phyloP scores from a whole-genome alignment of 2,888 invertebrate genomes.

The Pammene aurita region DNA sequence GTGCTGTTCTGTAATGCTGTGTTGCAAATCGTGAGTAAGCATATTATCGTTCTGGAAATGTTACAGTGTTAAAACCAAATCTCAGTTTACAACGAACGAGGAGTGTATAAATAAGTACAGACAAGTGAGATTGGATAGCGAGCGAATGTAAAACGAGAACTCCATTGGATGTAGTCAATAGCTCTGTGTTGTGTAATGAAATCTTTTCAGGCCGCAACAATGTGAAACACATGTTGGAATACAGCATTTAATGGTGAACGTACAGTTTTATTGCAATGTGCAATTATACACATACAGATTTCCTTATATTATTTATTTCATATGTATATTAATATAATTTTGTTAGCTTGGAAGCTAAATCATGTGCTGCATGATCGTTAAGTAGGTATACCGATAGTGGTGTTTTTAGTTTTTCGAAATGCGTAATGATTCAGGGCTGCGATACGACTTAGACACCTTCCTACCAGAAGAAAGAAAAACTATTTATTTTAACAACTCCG shows the following conservation, averaged over 20 bases:
- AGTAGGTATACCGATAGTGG: too few relatives aligned
- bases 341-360: too few relatives aligned
- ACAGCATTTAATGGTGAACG: conserved; percentile 10
- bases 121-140: conserved; percentile 35
- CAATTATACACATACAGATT: not conserved
- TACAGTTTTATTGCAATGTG: conserved; percentile 8
- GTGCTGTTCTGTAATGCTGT: not conserved
- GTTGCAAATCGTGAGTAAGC: not conserved
- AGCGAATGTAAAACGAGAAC: conserved; percentile 51
- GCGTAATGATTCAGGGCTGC: too few relatives aligned
- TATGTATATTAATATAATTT: not conserved
- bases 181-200: conserved; percentile 40
- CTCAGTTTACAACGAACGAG: not conserved
- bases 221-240: conserved; percentile 29
- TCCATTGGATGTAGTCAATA: conserved; percentile 53
- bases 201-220: conserved; percentile 36
- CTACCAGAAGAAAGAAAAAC: too few relatives aligned
- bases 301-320: not conserved
- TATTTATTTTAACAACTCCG: too few relatives aligned
- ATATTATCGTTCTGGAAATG: not conserved
- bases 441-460: too few relatives aligned
- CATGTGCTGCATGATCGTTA: too few relatives aligned
- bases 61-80: conserved; percentile 11
- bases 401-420: too few relatives aligned
- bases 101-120: conserved; percentile 22